These are phyloP conservation scores for Nysson spinosus DNA, from an alignment of 2,888 invertebrate genomes.

Conservation along the genomic window DNA sequence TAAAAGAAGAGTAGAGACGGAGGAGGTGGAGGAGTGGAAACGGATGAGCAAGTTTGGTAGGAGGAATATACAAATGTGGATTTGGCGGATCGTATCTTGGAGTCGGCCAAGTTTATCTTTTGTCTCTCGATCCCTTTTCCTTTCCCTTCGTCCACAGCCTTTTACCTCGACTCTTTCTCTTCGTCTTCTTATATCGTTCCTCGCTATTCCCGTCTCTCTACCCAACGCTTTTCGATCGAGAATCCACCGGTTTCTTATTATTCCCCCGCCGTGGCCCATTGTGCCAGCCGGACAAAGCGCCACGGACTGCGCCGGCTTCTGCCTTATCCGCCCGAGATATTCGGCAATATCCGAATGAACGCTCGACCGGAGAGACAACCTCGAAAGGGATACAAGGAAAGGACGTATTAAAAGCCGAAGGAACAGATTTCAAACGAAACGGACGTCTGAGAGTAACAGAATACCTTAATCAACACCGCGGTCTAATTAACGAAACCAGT, in stretches of 20 bases:
- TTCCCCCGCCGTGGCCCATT: slow-evolving; percentile 62
- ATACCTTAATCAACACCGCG: no score
- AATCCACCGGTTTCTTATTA: slow-evolving; percentile 69
- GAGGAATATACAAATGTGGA: slow-evolving; percentile 71
- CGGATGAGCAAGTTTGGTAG: slow-evolving; percentile 38
- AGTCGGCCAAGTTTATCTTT: slow-evolving; percentile 67
- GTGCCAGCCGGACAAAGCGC: slow-evolving; percentile 65
- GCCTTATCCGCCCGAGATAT: slow-evolving; percentile 64
- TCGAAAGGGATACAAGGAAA: slow-evolving; percentile 29
- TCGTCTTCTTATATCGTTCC: neutral
- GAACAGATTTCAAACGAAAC: slow-evolving; percentile 23
- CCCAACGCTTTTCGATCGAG: slow-evolving; percentile 66
- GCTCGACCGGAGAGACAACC: slow-evolving; percentile 53
- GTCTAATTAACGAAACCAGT: slow-evolving; percentile 27
- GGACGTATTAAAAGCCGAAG: slow-evolving; percentile 49
- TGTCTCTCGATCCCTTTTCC: slow-evolving; percentile 57
- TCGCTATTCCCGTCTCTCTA: slow-evolving; percentile 34
- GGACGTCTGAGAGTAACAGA: no score
- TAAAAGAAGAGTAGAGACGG: neutral
- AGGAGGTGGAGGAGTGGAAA: slow-evolving; percentile 7
- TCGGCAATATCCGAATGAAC: slow-evolving; percentile 70
- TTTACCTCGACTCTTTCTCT: slow-evolving; percentile 11
- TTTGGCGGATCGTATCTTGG: slow-evolving; percentile 68
- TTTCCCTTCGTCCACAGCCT: slow-evolving; percentile 26
- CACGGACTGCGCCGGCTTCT: slow-evolving; percentile 47